Conservation (phyloP, 2,113 vertebrate genomes). For the Diglossa brunneiventris region DNA sequence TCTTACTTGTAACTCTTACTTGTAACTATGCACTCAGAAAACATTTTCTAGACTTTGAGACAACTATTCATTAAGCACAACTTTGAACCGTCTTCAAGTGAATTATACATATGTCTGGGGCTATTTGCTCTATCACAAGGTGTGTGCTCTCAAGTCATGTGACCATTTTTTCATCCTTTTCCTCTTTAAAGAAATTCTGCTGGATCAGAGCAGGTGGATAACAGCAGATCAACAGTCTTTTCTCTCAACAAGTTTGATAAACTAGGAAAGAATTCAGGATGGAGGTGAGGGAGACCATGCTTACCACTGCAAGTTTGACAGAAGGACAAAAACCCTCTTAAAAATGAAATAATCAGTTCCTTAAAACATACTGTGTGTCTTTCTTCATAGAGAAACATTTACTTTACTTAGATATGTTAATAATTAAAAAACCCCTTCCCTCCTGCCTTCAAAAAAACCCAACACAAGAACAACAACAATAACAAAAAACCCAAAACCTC, state of each 20-base stretch:
- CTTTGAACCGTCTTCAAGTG: neutral
- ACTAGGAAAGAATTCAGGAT: neutral
- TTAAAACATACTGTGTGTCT: neutral
- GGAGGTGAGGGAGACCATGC: neutral
- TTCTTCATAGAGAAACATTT: neutral
- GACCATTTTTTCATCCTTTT: neutral
- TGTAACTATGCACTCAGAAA: neutral
- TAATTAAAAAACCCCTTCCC: slow-evolving; percentile 15
- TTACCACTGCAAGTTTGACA: rapidly evolving
- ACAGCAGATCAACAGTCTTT: neutral
- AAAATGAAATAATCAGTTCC: neutral
- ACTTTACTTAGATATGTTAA: slow-evolving; percentile 3
- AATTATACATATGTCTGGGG: neutral
- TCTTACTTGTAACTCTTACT: neutral
- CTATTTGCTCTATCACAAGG: neutral
- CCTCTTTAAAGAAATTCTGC: neutral
- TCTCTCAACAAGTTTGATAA: neutral
- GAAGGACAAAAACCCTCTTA: neutral
- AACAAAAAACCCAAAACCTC: neutral
- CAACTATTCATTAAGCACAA: neutral
- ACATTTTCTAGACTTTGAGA: neutral
- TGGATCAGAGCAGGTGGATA: neutral
- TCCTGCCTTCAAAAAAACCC: neutral
- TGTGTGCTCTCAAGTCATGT: neutral
- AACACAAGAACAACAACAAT: neutral